Evolutionary conservation across 2,113 vertebrate genomes (phyloP).

Genomic region (Chauna torquata): DNA sequence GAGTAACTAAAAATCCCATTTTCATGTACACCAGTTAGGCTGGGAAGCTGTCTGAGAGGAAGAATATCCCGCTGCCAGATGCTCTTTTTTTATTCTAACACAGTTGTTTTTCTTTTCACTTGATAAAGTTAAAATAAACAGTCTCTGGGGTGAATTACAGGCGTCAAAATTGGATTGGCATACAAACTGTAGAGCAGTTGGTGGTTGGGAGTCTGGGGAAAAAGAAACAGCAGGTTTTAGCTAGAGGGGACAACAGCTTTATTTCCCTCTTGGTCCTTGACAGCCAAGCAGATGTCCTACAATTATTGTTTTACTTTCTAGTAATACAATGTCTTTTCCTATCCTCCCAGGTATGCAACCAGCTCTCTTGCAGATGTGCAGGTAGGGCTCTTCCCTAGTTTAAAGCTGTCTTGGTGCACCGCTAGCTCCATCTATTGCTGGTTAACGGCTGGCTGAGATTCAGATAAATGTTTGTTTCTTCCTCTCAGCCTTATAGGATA

Average conservation of each 20-base stretch:
- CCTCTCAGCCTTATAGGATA: not conserved
- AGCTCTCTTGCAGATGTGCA: conserved; percentile 67
- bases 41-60: not conserved
- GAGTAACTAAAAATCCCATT: not conserved
- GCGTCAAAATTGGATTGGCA: conserved; percentile 81
- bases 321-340: conserved; percentile 54
- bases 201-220: conserved; percentile 77
- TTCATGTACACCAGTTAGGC: not conserved
- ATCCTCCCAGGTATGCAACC: conserved; percentile 50
- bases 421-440: conserved; percentile 74
- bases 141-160: conserved; percentile 71
- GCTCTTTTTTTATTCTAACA: conserved; percentile 52
- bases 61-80: conserved; percentile 39
- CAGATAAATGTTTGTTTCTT: not conserved
- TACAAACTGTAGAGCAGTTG: conserved; percentile 79
- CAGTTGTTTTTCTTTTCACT: conserved; percentile 68
- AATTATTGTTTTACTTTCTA: conserved; percentile 82
- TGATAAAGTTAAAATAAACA: conserved; percentile 83
- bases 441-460: not conserved
- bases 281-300: conserved; percentile 83
- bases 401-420: not conserved
- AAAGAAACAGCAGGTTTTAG: conserved; percentile 81
- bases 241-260: conserved; percentile 85
- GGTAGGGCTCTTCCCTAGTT: not conserved
- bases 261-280: conserved; percentile 85